phyloP scores from a whole-genome alignment of 2,888 invertebrate species.

The Thalpophila matura region DNA sequence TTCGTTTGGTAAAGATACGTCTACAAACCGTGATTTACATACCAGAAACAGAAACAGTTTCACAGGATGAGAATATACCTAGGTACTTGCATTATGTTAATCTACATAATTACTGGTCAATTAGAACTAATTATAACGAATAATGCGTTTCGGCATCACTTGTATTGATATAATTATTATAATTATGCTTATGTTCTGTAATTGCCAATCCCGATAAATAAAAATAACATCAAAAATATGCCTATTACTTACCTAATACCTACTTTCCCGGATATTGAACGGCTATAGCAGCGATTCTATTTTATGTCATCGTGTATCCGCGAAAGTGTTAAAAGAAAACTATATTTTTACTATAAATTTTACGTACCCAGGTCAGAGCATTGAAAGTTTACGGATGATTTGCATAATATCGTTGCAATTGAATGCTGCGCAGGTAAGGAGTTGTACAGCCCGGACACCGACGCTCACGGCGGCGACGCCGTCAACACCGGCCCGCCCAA shows the following conservation, averaged over 20 bases:
- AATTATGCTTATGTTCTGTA: too few relatives aligned
- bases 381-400: background rate
- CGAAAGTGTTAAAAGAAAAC: too few relatives aligned
- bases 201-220: too few relatives aligned
- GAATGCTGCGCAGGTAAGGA: constrained; percentile 92
- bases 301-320: too few relatives aligned
- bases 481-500: constrained; percentile 87
- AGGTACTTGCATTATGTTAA: constrained; percentile 1
- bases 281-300: too few relatives aligned
- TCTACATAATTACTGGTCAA: background rate
- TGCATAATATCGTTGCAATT: constrained; percentile 10
- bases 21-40: constrained; percentile 39
- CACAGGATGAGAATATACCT: background rate
- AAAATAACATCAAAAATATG: too few relatives aligned
- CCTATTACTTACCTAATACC: too few relatives aligned
- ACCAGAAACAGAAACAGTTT: constrained; percentile 31
- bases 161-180: too few relatives aligned
- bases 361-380: background rate
- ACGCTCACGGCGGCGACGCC: constrained; percentile 80
- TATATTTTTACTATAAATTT: background rate
- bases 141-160: too few relatives aligned
- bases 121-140: background rate
- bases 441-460: constrained; percentile 92
- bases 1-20: constrained; percentile 37
- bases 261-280: too few relatives aligned